Evolutionary conservation across 2,797 vertebrate species (phyloP).

Genomic region (Microctenopoma steveboyesi): DNA sequence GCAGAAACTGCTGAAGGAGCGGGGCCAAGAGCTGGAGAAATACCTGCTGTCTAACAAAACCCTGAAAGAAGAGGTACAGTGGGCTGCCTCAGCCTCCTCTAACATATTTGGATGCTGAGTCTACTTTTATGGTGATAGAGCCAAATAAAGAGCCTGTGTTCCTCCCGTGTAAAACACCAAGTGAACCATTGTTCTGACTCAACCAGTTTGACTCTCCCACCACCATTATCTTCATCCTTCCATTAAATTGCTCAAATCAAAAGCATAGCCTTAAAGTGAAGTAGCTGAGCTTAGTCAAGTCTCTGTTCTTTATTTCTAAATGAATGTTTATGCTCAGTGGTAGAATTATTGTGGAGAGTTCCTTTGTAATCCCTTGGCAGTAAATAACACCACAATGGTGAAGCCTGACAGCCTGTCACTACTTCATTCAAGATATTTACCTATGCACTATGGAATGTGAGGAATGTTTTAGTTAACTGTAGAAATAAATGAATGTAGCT

Average conservation of each 20-base stretch:
- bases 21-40: constrained; percentile 89
- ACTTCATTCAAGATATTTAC: constrained; percentile 45
- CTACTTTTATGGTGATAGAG: constrained; percentile 29
- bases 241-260: constrained; percentile 33
- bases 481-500: constrained; percentile 48
- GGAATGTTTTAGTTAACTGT: constrained; percentile 76
- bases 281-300: not conserved
- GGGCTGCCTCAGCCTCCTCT: not conserved
- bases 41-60: constrained; percentile 78
- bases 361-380: constrained; percentile 20
- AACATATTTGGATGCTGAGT: constrained; percentile 31
- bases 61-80: constrained; percentile 91
- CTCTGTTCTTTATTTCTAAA: constrained; percentile 12
- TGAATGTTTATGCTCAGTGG: not conserved
- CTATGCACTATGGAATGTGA: constrained; percentile 67
- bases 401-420: constrained; percentile 48
- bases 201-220: constrained; percentile 39
- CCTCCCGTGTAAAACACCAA: constrained; percentile 46
- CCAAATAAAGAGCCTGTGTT: constrained; percentile 38
- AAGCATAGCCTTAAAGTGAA: constrained; percentile 39
- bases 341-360: constrained; percentile 12
- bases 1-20: constrained; percentile 91
- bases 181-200: constrained; percentile 64
- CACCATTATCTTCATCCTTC: constrained; percentile 23
- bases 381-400: constrained; percentile 1